Evolutionary conservation across 1,140 invertebrate species (phyloP).

Genomic region (Artemia franciscana): DNA sequence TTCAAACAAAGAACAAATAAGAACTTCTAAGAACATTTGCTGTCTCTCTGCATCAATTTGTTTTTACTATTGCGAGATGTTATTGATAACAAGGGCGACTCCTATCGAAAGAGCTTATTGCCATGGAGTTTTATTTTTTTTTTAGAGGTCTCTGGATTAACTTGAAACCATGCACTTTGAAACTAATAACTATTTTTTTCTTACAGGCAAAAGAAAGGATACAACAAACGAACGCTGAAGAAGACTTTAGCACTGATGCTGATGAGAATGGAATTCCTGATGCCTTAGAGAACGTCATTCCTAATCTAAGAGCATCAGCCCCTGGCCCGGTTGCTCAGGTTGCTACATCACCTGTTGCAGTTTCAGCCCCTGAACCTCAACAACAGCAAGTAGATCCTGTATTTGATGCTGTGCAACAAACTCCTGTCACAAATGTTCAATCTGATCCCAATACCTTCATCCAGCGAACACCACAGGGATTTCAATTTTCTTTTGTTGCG

Average conservation of each 20-base stretch:
- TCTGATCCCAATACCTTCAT: neutral
- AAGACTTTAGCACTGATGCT: neutral
- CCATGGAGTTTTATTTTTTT: too few relatives aligned
- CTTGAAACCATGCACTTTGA: too few relatives aligned
- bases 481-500: neutral
- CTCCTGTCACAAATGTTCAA: neutral
- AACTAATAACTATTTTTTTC: neutral
- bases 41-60: too few relatives aligned
- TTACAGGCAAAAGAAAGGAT: neutral
- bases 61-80: too few relatives aligned
- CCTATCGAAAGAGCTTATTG: too few relatives aligned
- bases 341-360: neutral
- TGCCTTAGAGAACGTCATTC: neutral
- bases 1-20: too few relatives aligned
- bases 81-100: too few relatives aligned
- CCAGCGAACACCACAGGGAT: neutral
- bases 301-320: neutral
- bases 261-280: neutral
- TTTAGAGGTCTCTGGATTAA: too few relatives aligned
- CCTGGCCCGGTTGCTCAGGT: neutral
- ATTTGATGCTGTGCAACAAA: neutral
- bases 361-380: neutral
- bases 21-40: too few relatives aligned
- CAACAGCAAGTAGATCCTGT: neutral
- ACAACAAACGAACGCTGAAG: neutral